Conservation (phyloP, 2,113 vertebrate species). For the Phrynosoma platyrhinos region DNA sequence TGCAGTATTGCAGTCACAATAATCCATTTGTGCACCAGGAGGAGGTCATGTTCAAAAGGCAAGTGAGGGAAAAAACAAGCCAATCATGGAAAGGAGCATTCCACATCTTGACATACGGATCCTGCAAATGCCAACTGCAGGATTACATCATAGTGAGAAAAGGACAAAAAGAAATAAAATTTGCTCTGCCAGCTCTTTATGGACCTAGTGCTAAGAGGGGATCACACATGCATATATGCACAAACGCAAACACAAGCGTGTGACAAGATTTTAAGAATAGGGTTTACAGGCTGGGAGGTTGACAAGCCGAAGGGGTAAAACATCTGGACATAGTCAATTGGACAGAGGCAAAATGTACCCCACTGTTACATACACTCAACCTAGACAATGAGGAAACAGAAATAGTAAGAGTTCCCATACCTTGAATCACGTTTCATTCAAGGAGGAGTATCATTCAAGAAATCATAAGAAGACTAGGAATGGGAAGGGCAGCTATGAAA, state of each 20-base stretch:
- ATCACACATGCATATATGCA: too few relatives aligned
- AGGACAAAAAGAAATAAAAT: conserved; percentile 39
- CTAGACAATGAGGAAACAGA: too few relatives aligned
- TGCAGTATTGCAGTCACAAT: conserved; percentile 8
- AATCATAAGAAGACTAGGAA: too few relatives aligned
- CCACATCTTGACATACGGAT: not conserved
- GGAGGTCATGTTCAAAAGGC: not conserved
- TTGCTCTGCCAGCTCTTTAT: conserved; percentile 36
- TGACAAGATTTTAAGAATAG: conserved; percentile 37
- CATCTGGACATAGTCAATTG: too few relatives aligned
- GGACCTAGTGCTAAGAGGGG: conserved; percentile 38
- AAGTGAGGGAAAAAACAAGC: not conserved
- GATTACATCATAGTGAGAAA: conserved; percentile 35
- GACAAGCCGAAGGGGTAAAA: not conserved
- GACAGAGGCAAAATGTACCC: not conserved
- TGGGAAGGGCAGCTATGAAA: too few relatives aligned
- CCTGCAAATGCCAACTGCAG: conserved; percentile 34
- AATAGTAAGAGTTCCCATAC: too few relatives aligned
- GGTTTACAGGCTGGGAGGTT: not conserved
- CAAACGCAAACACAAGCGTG: not conserved
- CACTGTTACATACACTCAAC: too few relatives aligned
- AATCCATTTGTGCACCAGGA: not conserved
- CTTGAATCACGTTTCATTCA: too few relatives aligned
- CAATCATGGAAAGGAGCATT: not conserved
- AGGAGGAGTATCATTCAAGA: too few relatives aligned